Evolutionary conservation across 1,140 invertebrate species (phyloP).

Genomic region (Battus philenor): DNA sequence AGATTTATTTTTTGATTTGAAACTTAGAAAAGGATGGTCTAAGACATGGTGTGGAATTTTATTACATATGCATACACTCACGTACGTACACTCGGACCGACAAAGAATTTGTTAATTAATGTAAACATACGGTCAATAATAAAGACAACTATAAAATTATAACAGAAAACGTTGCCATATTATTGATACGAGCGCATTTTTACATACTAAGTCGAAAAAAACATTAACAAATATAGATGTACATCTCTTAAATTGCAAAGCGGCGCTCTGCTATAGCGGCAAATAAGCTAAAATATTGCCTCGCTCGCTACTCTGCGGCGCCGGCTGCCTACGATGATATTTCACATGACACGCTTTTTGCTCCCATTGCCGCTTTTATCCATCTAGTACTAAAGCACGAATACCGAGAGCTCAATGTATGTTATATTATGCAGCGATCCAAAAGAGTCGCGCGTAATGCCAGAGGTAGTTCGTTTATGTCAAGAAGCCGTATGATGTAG

Average conservation of each 20-base stretch:
- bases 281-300: conserved; percentile 25
- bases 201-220: neutral
- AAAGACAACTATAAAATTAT: neutral
- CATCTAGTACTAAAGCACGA: conserved; percentile 9
- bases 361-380: conserved; percentile 26
- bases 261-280: conserved; percentile 11
- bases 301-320: conserved; percentile 1
- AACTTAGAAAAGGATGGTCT: no score
- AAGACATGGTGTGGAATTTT: no score
- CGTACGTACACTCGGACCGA: no score
- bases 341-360: conserved; percentile 31
- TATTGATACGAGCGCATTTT: neutral
- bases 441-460: neutral
- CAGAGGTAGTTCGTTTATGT: conserved; percentile 5
- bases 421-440: conserved; percentile 24
- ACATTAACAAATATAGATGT: neutral
- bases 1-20: no score
- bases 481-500: conserved; percentile 15
- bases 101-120: no score
- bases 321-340: conserved; percentile 23
- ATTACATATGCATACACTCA: no score
- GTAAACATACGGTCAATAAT: no score
- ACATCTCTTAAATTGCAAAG: conserved; percentile 10
- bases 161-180: no score
- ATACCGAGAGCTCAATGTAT: conserved; percentile 19